Evolutionary conservation across 30 jellyfish, hydroid and myxozoan species (phyloP).

Genomic region (Chrysaora quinquecirrha): DNA sequence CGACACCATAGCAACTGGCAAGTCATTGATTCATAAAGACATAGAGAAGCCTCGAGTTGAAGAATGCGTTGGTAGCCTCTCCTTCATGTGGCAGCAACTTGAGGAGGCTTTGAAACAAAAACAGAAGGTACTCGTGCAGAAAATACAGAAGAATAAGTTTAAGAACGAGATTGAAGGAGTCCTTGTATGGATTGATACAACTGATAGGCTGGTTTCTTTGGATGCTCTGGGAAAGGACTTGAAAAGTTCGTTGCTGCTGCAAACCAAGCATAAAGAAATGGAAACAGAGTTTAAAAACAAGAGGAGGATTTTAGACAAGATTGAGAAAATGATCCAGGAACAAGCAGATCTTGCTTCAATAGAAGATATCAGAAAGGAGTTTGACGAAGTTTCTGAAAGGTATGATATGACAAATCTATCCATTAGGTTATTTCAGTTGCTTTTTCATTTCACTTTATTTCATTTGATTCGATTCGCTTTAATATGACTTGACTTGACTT

Average conservation of each 20-base stretch:
- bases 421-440: too few relatives aligned
- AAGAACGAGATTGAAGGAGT: slow-evolving; percentile 13
- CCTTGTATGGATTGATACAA: slow-evolving; percentile 26
- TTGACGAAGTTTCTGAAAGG: background rate
- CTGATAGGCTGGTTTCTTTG: background rate
- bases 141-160: background rate
- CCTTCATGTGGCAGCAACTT: slow-evolving; percentile 26
- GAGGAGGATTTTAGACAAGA: background rate
- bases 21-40: slow-evolving; percentile 4
- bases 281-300: slow-evolving; percentile 8
- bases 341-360: too few relatives aligned
- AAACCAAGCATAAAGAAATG: slow-evolving; percentile 42
- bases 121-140: background rate
- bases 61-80: background rate
- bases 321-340: background rate
- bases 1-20: slow-evolving; percentile 4
- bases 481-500: too few relatives aligned
- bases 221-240: slow-evolving; percentile 46
- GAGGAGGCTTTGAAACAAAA: slow-evolving; percentile 9
- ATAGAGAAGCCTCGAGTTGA: slow-evolving; percentile 22
- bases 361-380: background rate
- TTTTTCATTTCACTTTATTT: too few relatives aligned
- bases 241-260: slow-evolving; percentile 20
- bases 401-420: too few relatives aligned
- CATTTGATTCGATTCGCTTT: too few relatives aligned